Conservation (phyloP, 2,888 invertebrate genomes). For the Druceiella hillmani region DNA sequence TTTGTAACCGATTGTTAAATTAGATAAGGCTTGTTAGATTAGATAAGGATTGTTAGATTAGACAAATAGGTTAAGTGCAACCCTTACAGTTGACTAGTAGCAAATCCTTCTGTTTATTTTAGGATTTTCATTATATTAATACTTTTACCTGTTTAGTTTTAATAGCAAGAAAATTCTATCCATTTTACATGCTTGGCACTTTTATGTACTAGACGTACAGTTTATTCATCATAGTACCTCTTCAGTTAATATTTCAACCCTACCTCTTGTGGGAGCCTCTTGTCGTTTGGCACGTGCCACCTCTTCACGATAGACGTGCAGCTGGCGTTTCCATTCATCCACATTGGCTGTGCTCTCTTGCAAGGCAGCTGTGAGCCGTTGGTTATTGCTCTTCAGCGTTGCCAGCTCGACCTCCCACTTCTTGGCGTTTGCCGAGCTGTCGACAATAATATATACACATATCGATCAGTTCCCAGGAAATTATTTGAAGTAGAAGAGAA, state of each 20-base stretch:
- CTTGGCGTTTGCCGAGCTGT: constrained; percentile 94
- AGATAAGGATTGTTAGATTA: too few species aligned
- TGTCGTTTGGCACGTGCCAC: constrained; percentile 80
- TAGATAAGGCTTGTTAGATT: too few species aligned
- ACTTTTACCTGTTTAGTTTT: constrained; percentile 2
- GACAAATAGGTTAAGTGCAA: too few species aligned
- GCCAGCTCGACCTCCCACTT: constrained; percentile 98
- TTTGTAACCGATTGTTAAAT: too few species aligned
- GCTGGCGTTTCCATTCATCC: constrained; percentile 96
- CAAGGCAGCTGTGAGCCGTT: constrained; percentile 88
- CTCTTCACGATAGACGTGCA: constrained; percentile 89
- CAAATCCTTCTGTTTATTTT: too few species aligned
- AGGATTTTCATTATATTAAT: too few species aligned
- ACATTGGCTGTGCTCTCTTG: constrained; percentile 95
- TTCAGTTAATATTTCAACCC: constrained; percentile 37
- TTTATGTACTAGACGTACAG: background rate
- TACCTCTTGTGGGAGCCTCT: too few species aligned
- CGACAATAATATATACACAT: too few species aligned
- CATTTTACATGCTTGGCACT: background rate
- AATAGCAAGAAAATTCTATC: background rate
- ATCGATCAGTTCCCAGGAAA: too few species aligned
- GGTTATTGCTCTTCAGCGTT: constrained; percentile 93
- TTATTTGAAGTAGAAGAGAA: too few species aligned
- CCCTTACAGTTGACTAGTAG: too few species aligned
- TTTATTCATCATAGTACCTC: background rate